Evolutionary conservation across 2,888 invertebrate species (phyloP).

Genomic region (Metallyticus violacea): DNA sequence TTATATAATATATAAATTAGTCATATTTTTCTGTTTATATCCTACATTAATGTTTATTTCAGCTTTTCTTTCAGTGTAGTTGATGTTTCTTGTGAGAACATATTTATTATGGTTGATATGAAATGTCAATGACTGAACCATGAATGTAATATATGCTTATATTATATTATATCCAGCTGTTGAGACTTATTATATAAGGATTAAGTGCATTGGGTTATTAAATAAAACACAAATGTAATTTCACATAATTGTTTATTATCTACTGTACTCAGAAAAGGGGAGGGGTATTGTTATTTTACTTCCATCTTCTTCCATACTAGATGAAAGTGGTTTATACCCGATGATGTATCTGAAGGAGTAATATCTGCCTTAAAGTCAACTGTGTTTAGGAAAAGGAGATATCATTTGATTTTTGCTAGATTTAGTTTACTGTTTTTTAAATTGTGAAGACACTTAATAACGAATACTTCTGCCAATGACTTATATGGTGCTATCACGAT

Average conservation of each 20-base stretch:
- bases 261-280: conserved; percentile 66
- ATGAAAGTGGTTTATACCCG: conserved; percentile 31
- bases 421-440: background rate
- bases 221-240: conserved; percentile 41
- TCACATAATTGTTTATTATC: conserved; percentile 71
- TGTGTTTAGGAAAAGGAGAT: background rate
- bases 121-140: too few relatives aligned
- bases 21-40: too few relatives aligned
- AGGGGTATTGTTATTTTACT: conserved; percentile 27
- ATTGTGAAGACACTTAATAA: conserved; percentile 32
- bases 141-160: too few relatives aligned
- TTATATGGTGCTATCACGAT: background rate
- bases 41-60: too few relatives aligned
- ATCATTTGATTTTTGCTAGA: background rate
- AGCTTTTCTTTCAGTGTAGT: too few relatives aligned
- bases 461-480: background rate
- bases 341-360: conserved; percentile 32
- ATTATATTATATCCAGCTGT: too few relatives aligned
- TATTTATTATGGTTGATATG: too few relatives aligned
- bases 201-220: too few relatives aligned
- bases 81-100: too few relatives aligned
- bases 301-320: conserved; percentile 26
- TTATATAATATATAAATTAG: too few relatives aligned
- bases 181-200: too few relatives aligned
- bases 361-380: conserved; percentile 25